Conservation (phyloP, 2,888 invertebrate species). For the Brenthis hecate region DNA sequence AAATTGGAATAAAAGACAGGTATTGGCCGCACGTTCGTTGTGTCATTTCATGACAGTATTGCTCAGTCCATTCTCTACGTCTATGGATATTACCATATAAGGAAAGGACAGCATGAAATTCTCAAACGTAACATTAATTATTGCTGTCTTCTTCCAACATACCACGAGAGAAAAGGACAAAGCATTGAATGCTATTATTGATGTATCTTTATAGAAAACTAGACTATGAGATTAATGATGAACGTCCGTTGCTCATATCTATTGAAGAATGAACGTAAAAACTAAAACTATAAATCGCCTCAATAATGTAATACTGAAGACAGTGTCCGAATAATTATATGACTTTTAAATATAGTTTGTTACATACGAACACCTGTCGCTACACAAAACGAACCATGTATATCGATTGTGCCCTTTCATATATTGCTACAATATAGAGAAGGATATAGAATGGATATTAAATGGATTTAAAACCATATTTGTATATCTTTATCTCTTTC, state of each 20-base stretch:
- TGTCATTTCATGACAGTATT: too few species aligned
- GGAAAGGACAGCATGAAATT: constrained; percentile 1
- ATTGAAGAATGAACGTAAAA: neutral
- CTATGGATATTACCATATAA: neutral
- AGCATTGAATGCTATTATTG: neutral
- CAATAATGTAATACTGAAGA: constrained; percentile 20
- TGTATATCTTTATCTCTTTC: neutral
- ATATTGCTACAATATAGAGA: neutral
- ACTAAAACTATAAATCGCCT: constrained; percentile 1
- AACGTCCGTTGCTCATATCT: neutral
- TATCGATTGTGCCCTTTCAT: neutral
- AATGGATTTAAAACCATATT: neutral
- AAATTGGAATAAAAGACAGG: too few species aligned
- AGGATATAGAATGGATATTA: too few species aligned
- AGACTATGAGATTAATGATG: constrained; percentile 22
- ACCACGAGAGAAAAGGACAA: neutral
- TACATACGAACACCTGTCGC: too few species aligned
- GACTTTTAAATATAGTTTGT: neutral
- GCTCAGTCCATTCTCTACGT: too few species aligned
- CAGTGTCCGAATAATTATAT: constrained; percentile 1
- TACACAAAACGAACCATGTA: too few species aligned
- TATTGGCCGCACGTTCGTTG: too few species aligned
- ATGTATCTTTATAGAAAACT: neutral
- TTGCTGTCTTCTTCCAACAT: constrained; percentile 4
- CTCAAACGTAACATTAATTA: neutral